Base-by-base conservation (phyloP, 2,888 invertebrate genomes). In the Temnothorax rugatulus region DNA sequence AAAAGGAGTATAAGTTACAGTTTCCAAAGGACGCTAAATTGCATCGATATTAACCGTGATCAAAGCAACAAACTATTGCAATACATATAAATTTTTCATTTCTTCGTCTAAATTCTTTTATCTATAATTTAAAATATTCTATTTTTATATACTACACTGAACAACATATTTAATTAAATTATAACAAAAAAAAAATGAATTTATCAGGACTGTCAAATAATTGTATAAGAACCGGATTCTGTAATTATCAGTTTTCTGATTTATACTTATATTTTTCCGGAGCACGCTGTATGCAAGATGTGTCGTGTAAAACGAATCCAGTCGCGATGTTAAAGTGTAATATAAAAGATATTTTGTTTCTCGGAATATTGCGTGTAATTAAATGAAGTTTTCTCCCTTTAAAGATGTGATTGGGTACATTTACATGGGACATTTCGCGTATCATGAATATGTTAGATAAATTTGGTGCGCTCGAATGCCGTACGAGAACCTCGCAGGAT, bases 401-500 rank as follows among this genome's bases (percentile, higher is more conserved):
- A 18, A 73, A 50, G 7, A 61, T 47, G 21, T 18, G 59, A 59
- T 18, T 47, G 38, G 18, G 4, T 71, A 34, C 18, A 47, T 73
- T 81, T 81, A 47, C 59, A 61, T 38, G 79, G 34, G 13, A 38
- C 59, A 79, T n/a, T 47, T 41, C 29, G 41, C 29, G 47, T 47
- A 21, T 47, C 18, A 13, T 47, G 41, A 34, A 29, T 34, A 63
- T 15, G 13, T 13, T 8, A 47, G 29, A 1, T 7, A 38, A 81
- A 81, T 73, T 71, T 76, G 59, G 15, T 59, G 59, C 47, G 41
- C 38, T 77, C 59, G 66, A 68, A 59, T 68, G 82, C 82, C 77
- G 59, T 64, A 77, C 59, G 77, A 83, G 77, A 83, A 44, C n/a
- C 13, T 76, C 57, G 76, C 66, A 21, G 21, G 38, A 59, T 18